Conservation (phyloP, 2,888 invertebrate species). For the Tethea ocularis region DNA sequence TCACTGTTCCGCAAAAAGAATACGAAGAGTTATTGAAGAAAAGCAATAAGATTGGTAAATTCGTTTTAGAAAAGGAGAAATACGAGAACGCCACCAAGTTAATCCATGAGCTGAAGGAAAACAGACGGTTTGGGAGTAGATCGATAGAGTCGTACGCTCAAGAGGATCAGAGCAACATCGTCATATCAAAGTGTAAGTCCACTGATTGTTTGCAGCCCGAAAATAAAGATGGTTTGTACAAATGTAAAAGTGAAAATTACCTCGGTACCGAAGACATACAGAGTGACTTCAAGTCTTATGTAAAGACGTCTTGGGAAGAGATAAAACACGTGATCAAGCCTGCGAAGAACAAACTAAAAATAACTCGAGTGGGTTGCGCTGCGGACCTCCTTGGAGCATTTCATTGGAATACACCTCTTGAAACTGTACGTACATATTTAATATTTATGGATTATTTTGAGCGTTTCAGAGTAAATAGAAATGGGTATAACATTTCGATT, state of each 20-base stretch:
- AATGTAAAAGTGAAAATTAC: slow-evolving; percentile 50
- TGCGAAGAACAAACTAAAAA: slow-evolving; percentile 54
- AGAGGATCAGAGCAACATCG: slow-evolving; percentile 30
- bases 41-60: slow-evolving; percentile 29
- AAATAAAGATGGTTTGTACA: slow-evolving; percentile 32
- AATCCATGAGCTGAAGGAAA: slow-evolving; percentile 45
- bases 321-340: slow-evolving; percentile 52
- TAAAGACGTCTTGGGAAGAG: slow-evolving; percentile 54
- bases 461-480: no score
- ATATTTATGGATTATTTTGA: no score
- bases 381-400: slow-evolving; percentile 54
- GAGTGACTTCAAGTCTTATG: slow-evolving; percentile 27
- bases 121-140: slow-evolving; percentile 35
- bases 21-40: slow-evolving; percentile 66
- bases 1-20: slow-evolving; percentile 81
- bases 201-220: slow-evolving; percentile 43
- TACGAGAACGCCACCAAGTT: slow-evolving; percentile 39
- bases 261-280: slow-evolving; percentile 31
- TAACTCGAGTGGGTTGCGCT: slow-evolving; percentile 49
- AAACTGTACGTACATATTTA: slow-evolving; percentile 51
- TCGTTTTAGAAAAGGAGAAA: slow-evolving; percentile 41
- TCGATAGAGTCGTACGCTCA: slow-evolving; percentile 29
- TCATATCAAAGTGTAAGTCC: slow-evolving; percentile 47
- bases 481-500: no score
- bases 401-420: slow-evolving; percentile 61